phyloP scores from a whole-genome alignment of 2,888 invertebrate genomes.

The Ichneumon xanthorius region DNA sequence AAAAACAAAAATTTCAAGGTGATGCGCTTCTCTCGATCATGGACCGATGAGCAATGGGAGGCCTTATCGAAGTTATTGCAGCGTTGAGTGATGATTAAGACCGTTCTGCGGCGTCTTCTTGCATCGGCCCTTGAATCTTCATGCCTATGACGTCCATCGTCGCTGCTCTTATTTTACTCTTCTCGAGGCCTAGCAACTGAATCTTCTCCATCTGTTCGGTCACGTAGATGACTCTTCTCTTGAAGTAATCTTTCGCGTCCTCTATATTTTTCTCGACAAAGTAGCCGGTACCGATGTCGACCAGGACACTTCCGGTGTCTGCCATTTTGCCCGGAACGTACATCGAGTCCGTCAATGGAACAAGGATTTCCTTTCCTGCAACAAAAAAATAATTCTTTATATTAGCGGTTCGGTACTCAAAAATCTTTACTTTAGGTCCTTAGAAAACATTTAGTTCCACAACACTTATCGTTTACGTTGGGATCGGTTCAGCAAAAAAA shows the following conservation, averaged over 20 bases:
- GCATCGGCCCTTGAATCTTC: slow-evolving; percentile 87
- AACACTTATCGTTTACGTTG: no score
- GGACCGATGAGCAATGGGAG: slow-evolving; percentile 3
- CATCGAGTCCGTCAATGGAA: slow-evolving; percentile 98
- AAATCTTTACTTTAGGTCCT: background rate
- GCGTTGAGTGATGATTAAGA: slow-evolving; percentile 20
- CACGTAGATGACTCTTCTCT: slow-evolving; percentile 95
- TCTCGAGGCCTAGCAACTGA: slow-evolving; percentile 92
- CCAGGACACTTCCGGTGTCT: slow-evolving; percentile 94
- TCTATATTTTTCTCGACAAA: slow-evolving; percentile 95
- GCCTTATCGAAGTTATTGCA: slow-evolving; percentile 43
- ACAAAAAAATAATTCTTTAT: slow-evolving; percentile 22
- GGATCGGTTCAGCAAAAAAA: no score
- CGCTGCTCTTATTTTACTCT: slow-evolving; percentile 92
- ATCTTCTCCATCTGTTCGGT: slow-evolving; percentile 98
- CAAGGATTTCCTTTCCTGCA: slow-evolving; percentile 91
- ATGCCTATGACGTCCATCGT: slow-evolving; percentile 92
- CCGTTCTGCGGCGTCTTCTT: slow-evolving; percentile 75
- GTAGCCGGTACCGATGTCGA: slow-evolving; percentile 99
- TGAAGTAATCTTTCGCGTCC: slow-evolving; percentile 96
- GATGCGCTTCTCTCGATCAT: background rate
- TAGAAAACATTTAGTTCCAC: no score
- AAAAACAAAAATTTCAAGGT: background rate
- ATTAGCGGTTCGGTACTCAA: background rate
- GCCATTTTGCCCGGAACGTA: slow-evolving; percentile 96